These are phyloP conservation scores for Engraulis encrasicolus DNA, from an alignment of 2,113 vertebrate species.

Conservation along the genomic window DNA sequence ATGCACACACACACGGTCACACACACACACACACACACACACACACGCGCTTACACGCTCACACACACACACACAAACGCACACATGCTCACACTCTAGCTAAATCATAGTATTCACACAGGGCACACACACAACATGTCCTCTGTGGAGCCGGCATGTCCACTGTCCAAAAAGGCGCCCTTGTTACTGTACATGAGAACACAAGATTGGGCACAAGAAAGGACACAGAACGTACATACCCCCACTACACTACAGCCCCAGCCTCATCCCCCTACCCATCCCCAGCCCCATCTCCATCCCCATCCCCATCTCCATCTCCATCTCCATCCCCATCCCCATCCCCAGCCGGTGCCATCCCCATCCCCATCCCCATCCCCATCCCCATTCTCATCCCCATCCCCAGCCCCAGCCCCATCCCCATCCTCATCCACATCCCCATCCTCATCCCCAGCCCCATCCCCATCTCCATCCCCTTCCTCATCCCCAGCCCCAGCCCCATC, in stretches of 20 bases:
- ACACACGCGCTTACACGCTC: constrained; percentile 59
- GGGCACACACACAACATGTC: constrained; percentile 56
- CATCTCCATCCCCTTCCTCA: no score
- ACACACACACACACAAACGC: constrained; percentile 58
- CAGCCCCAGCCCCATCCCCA: no score
- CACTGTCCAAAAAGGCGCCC: constrained; percentile 69
- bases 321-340: no score
- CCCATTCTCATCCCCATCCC: no score
- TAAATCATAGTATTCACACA: constrained; percentile 64
- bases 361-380: constrained; percentile 27
- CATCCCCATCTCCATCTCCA: background rate
- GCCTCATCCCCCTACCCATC: no score
- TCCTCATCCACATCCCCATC: background rate
- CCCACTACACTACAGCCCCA: no score
- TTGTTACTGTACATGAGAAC: constrained; percentile 70
- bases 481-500: no score
- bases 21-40: constrained; percentile 60
- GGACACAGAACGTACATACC: background rate
- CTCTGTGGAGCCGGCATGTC: constrained; percentile 63
- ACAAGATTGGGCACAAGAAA: constrained; percentile 40
- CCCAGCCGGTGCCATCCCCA: no score
- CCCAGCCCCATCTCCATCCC: background rate
- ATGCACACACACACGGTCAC: constrained; percentile 59
- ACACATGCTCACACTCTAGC: constrained; percentile 61
- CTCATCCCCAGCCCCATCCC: constrained; percentile 26